These are phyloP conservation scores for Intellagama lesueurii DNA, from an alignment of 2,797 vertebrate genomes.

Conservation along the genomic window DNA sequence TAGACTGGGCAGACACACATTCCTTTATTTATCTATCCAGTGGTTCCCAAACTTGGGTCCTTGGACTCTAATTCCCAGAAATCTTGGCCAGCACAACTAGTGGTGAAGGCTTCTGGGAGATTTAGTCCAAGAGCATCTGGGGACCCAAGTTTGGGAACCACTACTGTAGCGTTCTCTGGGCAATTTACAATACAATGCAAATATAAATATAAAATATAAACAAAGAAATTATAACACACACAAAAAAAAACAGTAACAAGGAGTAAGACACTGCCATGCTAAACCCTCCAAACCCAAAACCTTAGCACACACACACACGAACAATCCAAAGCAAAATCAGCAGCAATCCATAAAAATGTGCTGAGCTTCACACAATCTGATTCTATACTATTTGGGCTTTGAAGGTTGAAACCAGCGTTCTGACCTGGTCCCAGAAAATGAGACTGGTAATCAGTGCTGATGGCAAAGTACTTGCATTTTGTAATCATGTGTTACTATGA, in stretches of 20 bases:
- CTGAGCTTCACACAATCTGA: too few species aligned
- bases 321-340: too few species aligned
- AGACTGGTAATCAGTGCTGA: background rate
- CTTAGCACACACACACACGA: too few species aligned
- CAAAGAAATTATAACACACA: background rate
- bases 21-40: background rate
- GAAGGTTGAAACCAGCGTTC: background rate
- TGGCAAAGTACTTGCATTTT: background rate
- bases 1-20: background rate
- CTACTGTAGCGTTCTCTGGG: background rate
- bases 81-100: too few species aligned
- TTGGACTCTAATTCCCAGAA: too few species aligned
- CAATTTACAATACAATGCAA: background rate
- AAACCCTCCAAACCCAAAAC: too few species aligned
- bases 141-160: too few species aligned
- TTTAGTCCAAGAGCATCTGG: too few species aligned
- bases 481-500: background rate
- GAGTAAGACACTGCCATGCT: background rate
- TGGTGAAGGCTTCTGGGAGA: too few species aligned
- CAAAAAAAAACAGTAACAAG: background rate
- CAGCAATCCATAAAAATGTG: too few species aligned
- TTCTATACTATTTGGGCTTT: background rate
- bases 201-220: background rate
- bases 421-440: background rate
- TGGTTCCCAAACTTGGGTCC: too few species aligned